These are phyloP conservation scores for Hydropsyche tenuis DNA, from an alignment of 1,140 invertebrate genomes.

Conservation along the genomic window DNA sequence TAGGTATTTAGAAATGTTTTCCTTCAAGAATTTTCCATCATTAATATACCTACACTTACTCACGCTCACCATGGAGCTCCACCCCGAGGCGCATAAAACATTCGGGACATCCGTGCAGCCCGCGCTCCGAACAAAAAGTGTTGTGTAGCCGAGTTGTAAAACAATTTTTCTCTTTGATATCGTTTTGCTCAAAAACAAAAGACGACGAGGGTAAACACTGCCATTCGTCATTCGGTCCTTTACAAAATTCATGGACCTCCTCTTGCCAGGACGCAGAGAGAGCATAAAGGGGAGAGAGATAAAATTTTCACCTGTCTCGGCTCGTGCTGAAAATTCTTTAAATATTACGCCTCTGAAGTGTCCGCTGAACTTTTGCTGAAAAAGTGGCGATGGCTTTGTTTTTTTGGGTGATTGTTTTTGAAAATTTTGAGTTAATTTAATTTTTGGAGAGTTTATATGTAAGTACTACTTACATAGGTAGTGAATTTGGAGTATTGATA, in stretches of 20 bases:
- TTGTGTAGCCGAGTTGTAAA: too few relatives aligned
- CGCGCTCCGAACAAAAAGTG: too few relatives aligned
- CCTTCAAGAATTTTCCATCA: neutral
- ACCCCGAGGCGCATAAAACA: too few relatives aligned
- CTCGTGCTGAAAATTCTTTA: neutral
- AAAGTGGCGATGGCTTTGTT: too few relatives aligned
- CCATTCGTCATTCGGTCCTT: constrained; percentile 12
- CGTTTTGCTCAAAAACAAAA: neutral
- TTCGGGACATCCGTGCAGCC: too few relatives aligned
- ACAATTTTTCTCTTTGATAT: constrained; percentile 26
- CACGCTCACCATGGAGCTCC: too few relatives aligned
- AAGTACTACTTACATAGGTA: too few relatives aligned
- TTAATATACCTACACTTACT: neutral
- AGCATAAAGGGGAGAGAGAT: neutral
- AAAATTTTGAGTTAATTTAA: too few relatives aligned
- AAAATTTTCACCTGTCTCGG: constrained; percentile 15
- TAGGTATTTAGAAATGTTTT: neutral
- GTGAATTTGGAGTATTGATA: too few relatives aligned
- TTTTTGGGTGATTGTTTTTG: too few relatives aligned
- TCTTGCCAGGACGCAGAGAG: neutral
- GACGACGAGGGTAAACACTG: constrained; percentile 1
- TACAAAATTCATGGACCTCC: constrained; percentile 17
- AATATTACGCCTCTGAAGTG: neutral
- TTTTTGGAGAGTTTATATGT: too few relatives aligned
- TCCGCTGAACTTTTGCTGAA: too few relatives aligned